Evolutionary conservation across 2,113 vertebrate genomes (phyloP).

Genomic region (Nannobrachium achirus): DNA sequence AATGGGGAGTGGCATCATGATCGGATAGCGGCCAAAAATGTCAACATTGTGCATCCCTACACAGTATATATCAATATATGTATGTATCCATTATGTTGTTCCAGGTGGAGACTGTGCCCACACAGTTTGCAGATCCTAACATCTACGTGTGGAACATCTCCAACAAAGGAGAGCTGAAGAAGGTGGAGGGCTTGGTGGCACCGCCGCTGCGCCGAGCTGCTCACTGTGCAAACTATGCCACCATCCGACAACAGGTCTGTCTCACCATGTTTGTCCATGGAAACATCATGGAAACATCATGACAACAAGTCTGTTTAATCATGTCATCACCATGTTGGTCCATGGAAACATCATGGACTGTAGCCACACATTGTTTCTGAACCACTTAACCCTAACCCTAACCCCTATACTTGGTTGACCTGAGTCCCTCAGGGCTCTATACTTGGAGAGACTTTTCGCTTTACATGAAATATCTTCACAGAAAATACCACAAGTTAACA

Average conservation of each 20-base stretch:
- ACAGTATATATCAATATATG: background rate
- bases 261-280: background rate
- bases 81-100: background rate
- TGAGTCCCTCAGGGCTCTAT: too few species aligned
- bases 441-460: too few species aligned
- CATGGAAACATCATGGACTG: too few species aligned
- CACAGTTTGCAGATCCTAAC: constrained; percentile 89
- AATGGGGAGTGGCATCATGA: too few species aligned
- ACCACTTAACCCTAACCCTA: too few species aligned
- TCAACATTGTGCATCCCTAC: background rate
- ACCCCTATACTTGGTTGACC: too few species aligned
- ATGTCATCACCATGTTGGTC: too few species aligned
- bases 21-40: background rate
- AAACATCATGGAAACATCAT: too few species aligned
- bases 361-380: too few species aligned
- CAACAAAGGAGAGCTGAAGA: constrained; percentile 85
- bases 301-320: too few species aligned
- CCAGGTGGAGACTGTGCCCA: constrained; percentile 88
- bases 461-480: too few species aligned
- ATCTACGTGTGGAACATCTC: constrained; percentile 93
- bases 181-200: constrained; percentile 78
- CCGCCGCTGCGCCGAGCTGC: constrained; percentile 61
- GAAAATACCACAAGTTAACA: too few species aligned
- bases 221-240: constrained; percentile 88
- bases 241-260: constrained; percentile 85